Percentiles rank a stretch among this genome's conserved stretches.
These are phyloP conservation scores for Panagrolaimus sp. DNA, from an alignment of 1,140 invertebrate species.

Conservation along the genomic window DNA sequence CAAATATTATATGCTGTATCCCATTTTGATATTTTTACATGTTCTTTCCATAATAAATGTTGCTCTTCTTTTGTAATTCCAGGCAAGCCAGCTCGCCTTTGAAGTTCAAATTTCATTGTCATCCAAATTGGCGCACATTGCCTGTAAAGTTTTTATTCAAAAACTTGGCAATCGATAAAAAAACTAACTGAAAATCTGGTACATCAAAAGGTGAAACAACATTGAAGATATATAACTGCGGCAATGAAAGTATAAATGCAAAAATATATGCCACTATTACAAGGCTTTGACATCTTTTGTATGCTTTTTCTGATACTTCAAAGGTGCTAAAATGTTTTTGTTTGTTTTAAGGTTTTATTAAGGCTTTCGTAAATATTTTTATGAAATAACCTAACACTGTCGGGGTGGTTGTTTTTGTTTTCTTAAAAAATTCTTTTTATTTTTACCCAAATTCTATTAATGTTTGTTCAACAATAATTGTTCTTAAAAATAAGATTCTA, in stretches of 20 bases:
- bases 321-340: slow-evolving; percentile 38
- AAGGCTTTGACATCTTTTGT: slow-evolving; percentile 42
- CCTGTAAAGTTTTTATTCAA: slow-evolving; percentile 17
- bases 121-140: slow-evolving; percentile 41
- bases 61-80: slow-evolving; percentile 19
- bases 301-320: slow-evolving; percentile 39
- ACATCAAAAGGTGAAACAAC: slow-evolving; percentile 25
- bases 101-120: slow-evolving; percentile 28
- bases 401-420: too few relatives aligned
- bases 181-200: slow-evolving; percentile 14
- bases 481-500: too few relatives aligned
- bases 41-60: slow-evolving; percentile 24
- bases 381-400: too few relatives aligned
- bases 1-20: slow-evolving; percentile 49
- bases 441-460: too few relatives aligned
- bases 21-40: slow-evolving; percentile 26
- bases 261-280: slow-evolving; percentile 47
- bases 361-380: too few relatives aligned
- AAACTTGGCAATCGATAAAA: not conserved
- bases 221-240: slow-evolving; percentile 54
- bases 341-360: slow-evolving; percentile 19
- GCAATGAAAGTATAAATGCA: slow-evolving; percentile 50
- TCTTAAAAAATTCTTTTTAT: too few relatives aligned
- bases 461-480: too few relatives aligned
- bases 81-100: not conserved